Percentiles rank a stretch among this genome's conserved stretches.
phyloP scores from a whole-genome alignment of 2,797 vertebrate species.

The Choloepus didactylus region DNA sequence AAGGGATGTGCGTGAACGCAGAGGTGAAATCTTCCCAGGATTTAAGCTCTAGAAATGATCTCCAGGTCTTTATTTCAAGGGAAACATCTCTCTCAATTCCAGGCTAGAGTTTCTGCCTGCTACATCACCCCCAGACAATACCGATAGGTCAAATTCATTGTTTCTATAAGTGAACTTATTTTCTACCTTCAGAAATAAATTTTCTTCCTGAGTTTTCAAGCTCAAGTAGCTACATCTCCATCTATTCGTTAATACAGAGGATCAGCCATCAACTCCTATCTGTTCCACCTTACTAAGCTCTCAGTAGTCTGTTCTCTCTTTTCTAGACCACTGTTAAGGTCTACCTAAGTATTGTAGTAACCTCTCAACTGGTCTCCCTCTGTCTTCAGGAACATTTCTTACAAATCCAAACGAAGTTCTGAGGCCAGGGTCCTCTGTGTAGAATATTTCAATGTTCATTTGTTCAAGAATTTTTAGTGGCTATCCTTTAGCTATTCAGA shows the following conservation, averaged over 20 bases:
- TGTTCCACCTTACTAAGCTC: background rate
- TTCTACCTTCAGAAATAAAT: background rate
- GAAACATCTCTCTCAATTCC: background rate
- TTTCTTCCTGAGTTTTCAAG: background rate
- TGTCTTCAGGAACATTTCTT: background rate
- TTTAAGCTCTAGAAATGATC: background rate
- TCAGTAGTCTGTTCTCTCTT: background rate
- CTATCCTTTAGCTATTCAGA: background rate
- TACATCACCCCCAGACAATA: background rate
- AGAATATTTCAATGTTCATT: background rate
- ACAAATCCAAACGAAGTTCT: background rate
- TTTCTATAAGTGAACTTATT: background rate
- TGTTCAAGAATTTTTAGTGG: background rate
- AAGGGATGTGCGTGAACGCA: rapidly evolving
- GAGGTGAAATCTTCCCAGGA: background rate
- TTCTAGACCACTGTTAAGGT: background rate
- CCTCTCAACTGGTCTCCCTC: background rate
- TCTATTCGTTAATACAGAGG: background rate
- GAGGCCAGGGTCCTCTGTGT: background rate
- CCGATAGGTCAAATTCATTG: background rate
- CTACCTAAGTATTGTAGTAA: background rate
- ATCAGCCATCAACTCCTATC: too few species aligned
- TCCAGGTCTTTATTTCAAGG: background rate
- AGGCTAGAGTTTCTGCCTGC: background rate
- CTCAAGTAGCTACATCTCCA: background rate